Percentiles rank a stretch among this genome's conserved stretches.
These are phyloP conservation scores for Muntiacus reevesi DNA, from an alignment of 2,113 vertebrate species.

Conservation along the genomic window DNA sequence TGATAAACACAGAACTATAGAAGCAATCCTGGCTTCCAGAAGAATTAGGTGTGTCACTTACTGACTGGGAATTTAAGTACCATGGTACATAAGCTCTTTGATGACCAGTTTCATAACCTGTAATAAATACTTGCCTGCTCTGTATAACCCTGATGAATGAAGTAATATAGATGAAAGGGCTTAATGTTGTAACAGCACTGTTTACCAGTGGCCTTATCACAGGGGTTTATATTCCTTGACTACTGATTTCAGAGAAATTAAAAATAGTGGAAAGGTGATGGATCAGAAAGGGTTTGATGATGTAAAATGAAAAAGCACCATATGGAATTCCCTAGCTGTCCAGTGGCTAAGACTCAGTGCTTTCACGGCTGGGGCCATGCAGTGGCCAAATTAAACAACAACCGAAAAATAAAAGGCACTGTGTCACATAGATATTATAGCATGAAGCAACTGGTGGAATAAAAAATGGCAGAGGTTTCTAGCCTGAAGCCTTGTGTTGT, in stretches of 20 bases:
- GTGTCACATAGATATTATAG: background rate
- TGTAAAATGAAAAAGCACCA: background rate
- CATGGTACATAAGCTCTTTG: background rate
- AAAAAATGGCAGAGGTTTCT: background rate
- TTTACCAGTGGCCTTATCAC: background rate
- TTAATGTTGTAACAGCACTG: background rate
- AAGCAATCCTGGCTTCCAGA: background rate
- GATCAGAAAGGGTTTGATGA: background rate
- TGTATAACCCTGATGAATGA: background rate
- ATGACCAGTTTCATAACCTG: background rate
- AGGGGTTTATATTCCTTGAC: background rate
- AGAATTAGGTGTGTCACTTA: background rate
- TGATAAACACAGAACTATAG: background rate
- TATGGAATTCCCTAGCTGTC: background rate
- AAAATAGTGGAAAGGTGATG: background rate
- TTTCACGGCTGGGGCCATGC: background rate
- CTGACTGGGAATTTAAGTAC: background rate
- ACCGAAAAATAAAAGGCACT: background rate
- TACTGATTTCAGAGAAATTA: background rate
- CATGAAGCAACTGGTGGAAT: background rate
- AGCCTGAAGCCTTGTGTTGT: background rate
- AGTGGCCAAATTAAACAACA: background rate
- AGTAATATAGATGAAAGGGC: background rate
- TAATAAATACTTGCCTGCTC: background rate
- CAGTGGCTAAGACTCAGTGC: background rate